Conservation (phyloP, 1,140 invertebrate species). For the Agrypnia vestita region DNA sequence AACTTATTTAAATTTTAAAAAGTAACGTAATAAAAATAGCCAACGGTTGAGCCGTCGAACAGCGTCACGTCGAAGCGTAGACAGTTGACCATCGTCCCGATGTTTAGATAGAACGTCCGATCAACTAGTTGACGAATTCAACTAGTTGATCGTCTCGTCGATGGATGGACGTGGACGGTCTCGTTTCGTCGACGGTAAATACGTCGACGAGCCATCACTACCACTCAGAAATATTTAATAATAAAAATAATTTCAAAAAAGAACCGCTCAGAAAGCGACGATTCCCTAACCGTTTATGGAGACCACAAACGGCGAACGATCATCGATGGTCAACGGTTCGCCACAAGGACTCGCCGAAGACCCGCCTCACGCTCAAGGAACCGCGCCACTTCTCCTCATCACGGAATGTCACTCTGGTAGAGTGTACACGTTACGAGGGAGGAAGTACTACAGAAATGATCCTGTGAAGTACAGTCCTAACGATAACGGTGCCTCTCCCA, state of each 20-base stretch:
- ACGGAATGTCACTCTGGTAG: constrained; percentile 52
- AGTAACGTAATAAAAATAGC: too few relatives aligned
- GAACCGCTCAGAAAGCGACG: constrained; percentile 53
- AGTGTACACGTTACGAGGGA: constrained; percentile 53
- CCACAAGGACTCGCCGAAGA: background rate
- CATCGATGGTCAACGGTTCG: constrained; percentile 36
- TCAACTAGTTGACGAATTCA: too few relatives aligned
- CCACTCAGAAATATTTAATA: too few relatives aligned
- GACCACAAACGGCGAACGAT: constrained; percentile 42
- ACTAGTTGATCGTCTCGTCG: too few relatives aligned
- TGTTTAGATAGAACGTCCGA: too few relatives aligned
- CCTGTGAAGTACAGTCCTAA: constrained; percentile 60
- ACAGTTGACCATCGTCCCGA: too few relatives aligned
- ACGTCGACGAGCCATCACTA: too few relatives aligned
- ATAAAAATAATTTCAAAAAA: constrained; percentile 7
- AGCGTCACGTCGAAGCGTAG: too few relatives aligned
- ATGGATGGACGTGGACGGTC: too few relatives aligned
- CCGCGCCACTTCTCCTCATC: constrained; percentile 57
- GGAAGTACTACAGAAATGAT: constrained; percentile 61
- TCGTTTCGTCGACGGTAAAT: too few relatives aligned
- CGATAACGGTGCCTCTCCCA: background rate
- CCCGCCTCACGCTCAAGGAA: constrained; percentile 56
- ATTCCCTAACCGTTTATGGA: constrained; percentile 37
- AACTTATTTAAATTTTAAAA: too few relatives aligned
- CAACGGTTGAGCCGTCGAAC: too few relatives aligned